Base-by-base conservation (phyloP, 2,797 vertebrate genomes). In the Threskiornis aethiopicus region DNA sequence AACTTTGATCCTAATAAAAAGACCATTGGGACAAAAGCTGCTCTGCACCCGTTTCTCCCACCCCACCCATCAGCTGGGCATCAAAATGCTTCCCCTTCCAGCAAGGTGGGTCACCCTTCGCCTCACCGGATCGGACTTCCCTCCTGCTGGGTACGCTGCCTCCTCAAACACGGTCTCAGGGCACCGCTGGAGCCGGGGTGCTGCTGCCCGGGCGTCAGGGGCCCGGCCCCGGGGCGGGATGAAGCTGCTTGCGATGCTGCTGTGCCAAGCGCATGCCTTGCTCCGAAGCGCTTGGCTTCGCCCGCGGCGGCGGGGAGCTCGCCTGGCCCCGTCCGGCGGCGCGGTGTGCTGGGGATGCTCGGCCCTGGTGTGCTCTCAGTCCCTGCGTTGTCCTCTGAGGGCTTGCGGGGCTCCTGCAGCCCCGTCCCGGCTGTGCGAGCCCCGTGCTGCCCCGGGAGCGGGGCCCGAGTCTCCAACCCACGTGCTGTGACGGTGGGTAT, bases 291-390 rank as follows among this genome's bases (percentile, higher is more conserved):
- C 25, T 33, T 37, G 0, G 35, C 57, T 29, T 65, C 1, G 6
- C 51, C n/a, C 5, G 0, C 12, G 4, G 47, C 44, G 4, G 41
- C 2, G 3, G 15, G 64, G 28, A 28, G 19, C 69, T 16, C 2
- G 5, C 24, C 49, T 10, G 11, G 33, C 41, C 42, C 54, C 13
- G 0, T 18, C 46, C 2, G 2, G 9, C 7, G 10, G 46, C 10
- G 2, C 7, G 3, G 14, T 5, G n/a, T 11, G 46, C 35, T 10
- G 81, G 57, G 37, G 65, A 11, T 37, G 51, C 71, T 42, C 5
- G 2, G 39, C 17, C 62, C 62, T 2, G 8, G 25, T 2, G 17
- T 6, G 29, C 10, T 33, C 57, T 19, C 5, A 0, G 8, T 42
- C 64, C 73, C n/a, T 1, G 1, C 1, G 4, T 33, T 26, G 42